These are phyloP conservation scores for Elysia crispata DNA, from an alignment of 2,888 invertebrate species.

Conservation along the genomic window DNA sequence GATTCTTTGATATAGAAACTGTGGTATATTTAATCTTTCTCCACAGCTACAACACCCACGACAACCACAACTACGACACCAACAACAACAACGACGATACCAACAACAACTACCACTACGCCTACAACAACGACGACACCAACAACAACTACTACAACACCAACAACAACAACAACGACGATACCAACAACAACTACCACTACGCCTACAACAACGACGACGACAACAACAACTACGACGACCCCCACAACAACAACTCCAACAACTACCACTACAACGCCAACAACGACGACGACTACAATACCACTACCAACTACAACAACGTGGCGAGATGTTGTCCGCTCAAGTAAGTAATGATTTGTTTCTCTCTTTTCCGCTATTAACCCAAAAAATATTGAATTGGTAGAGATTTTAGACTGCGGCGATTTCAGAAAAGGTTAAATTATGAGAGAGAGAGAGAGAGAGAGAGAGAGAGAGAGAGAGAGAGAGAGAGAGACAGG, in stretches of 20 bases:
- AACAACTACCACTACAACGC: constrained; percentile 56
- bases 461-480: not conserved
- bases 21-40: too few relatives aligned
- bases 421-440: not conserved
- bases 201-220: constrained; percentile 46
- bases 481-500: not conserved
- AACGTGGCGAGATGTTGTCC: constrained; percentile 57
- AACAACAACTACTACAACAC: constrained; percentile 12
- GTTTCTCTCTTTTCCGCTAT: not conserved
- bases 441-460: not conserved
- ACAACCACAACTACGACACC: constrained; percentile 35
- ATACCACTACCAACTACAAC: constrained; percentile 57
- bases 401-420: too few relatives aligned
- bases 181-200: constrained; percentile 54
- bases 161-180: constrained; percentile 20
- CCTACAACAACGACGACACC: constrained; percentile 49
- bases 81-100: constrained; percentile 55
- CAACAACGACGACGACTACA: constrained; percentile 37
- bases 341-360: constrained; percentile 53
- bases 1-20: too few relatives aligned
- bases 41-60: not conserved
- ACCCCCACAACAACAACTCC: constrained; percentile 21
- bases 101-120: constrained; percentile 36
- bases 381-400: too few relatives aligned
- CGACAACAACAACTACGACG: constrained; percentile 49